Evolutionary conservation across 1,140 invertebrate species (phyloP).

Genomic region (Spodoptera litura): DNA sequence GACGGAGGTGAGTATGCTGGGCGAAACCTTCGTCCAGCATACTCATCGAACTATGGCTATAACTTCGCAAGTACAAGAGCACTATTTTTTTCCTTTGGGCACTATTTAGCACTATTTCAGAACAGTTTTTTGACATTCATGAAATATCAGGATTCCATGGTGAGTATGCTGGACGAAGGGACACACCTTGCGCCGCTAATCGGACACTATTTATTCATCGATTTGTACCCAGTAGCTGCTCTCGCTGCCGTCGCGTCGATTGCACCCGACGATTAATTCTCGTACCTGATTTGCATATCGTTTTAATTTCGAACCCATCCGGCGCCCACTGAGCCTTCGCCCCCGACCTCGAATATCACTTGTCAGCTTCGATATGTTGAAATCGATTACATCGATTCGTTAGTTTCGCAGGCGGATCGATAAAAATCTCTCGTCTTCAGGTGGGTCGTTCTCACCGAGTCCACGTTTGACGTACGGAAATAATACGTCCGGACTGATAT

Average conservation of each 20-base stretch:
- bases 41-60: too few species aligned
- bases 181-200: slow-evolving; percentile 69
- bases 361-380: slow-evolving; percentile 77
- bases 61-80: too few species aligned
- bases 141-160: too few species aligned
- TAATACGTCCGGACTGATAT: slow-evolving; percentile 69
- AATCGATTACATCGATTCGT: slow-evolving; percentile 77
- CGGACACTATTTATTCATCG: slow-evolving; percentile 76
- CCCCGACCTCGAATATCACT: slow-evolving; percentile 74
- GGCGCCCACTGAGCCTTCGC: slow-evolving; percentile 73
- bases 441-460: slow-evolving; percentile 59
- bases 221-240: slow-evolving; percentile 73
- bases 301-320: slow-evolving; percentile 80
- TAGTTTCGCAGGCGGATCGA: slow-evolving; percentile 69
- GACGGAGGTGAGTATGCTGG: too few species aligned
- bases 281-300: slow-evolving; percentile 77
- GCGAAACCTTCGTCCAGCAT: too few species aligned
- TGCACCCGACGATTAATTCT: slow-evolving; percentile 75
- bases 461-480: slow-evolving; percentile 68
- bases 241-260: slow-evolving; percentile 70
- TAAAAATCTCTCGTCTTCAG: slow-evolving; percentile 71
- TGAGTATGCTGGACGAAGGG: too few species aligned
- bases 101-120: too few species aligned
- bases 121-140: too few species aligned
- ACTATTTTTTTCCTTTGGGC: too few species aligned